phyloP scores from a whole-genome alignment of 2,888 invertebrate species.

The Eristalinus sepulchralis region DNA sequence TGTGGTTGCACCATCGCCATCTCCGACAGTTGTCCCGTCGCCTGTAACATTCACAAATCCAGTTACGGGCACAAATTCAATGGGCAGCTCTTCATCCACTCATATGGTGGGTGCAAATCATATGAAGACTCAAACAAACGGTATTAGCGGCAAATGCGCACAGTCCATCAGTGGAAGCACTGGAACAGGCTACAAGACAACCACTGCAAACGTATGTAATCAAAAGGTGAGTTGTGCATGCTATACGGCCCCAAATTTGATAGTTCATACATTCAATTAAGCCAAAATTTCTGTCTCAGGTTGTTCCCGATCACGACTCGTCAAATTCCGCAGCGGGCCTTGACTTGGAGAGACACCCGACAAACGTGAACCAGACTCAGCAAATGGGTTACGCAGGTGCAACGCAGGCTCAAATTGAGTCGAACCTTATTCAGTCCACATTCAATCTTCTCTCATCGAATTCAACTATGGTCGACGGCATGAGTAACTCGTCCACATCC shows the following conservation, averaged over 20 bases:
- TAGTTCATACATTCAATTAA: too few species aligned
- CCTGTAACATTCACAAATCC: constrained; percentile 55
- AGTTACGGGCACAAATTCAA: constrained; percentile 20
- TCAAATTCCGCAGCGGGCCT: constrained; percentile 73
- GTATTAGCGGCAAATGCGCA: constrained; percentile 2
- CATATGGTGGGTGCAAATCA: constrained; percentile 13
- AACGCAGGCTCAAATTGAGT: constrained; percentile 24
- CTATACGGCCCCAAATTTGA: too few species aligned
- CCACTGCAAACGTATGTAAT: background rate
- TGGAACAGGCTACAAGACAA: constrained; percentile 34
- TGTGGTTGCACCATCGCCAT: constrained; percentile 50
- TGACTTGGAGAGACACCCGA: constrained; percentile 71
- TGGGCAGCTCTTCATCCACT: constrained; percentile 15
- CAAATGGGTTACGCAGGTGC: constrained; percentile 11
- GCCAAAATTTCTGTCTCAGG: constrained; percentile 26
- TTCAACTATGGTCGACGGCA: constrained; percentile 11
- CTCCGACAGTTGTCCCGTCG: constrained; percentile 42
- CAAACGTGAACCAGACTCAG: constrained; percentile 9
- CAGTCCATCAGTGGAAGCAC: background rate
- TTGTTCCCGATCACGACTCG: constrained; percentile 70
- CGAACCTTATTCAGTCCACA: constrained; percentile 49
- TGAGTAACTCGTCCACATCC: constrained; percentile 10
- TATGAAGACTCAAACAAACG: constrained; percentile 15
- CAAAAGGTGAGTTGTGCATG: constrained; percentile 36
- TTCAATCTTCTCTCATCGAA: constrained; percentile 25